A percentile compares a stretch with the other conserved stretches of the same genome.
These are phyloP conservation scores for Cyprinodon diabolis DNA, from an alignment of 2,797 vertebrate species.

Conservation along the genomic window DNA sequence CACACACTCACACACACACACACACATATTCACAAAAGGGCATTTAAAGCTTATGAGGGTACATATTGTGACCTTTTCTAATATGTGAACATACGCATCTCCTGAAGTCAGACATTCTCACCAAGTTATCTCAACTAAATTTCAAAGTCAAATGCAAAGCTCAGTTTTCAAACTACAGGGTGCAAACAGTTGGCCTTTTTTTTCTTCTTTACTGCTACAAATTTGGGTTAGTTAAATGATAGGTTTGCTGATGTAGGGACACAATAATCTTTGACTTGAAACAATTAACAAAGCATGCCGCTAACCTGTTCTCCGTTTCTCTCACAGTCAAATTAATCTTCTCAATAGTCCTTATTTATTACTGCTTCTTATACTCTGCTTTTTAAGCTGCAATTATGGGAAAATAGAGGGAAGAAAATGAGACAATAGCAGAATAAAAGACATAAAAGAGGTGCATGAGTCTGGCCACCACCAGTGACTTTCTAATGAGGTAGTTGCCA, in stretches of 20 bases:
- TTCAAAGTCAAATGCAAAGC: not conserved
- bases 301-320: conserved; percentile 18
- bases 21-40: not conserved
- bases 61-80: conserved; percentile 15
- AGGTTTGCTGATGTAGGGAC: not conserved
- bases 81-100: conserved; percentile 12
- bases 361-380: conserved; percentile 27
- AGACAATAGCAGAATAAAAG: conserved; percentile 50
- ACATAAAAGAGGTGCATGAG: conserved; percentile 55
- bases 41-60: not conserved
- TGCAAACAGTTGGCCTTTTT: not conserved
- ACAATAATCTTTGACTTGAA: conserved; percentile 20
- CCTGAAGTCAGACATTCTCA: not conserved
- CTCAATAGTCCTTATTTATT: conserved; percentile 32
- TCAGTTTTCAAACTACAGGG: conserved; percentile 13
- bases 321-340: conserved; percentile 20
- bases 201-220: not conserved
- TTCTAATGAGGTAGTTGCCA: conserved; percentile 77
- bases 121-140: not conserved
- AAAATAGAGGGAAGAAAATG: conserved; percentile 11
- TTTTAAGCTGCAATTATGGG: conserved; percentile 40
- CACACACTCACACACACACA: not conserved
- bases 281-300: conserved; percentile 14
- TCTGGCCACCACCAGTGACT: conserved; percentile 64
- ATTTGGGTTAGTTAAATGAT: conserved; percentile 20